Percentiles rank a stretch among this genome's conserved stretches.
These are phyloP conservation scores for Aspiorhynchus laticeps DNA, from an alignment of 2,113 vertebrate species.

Conservation along the genomic window DNA sequence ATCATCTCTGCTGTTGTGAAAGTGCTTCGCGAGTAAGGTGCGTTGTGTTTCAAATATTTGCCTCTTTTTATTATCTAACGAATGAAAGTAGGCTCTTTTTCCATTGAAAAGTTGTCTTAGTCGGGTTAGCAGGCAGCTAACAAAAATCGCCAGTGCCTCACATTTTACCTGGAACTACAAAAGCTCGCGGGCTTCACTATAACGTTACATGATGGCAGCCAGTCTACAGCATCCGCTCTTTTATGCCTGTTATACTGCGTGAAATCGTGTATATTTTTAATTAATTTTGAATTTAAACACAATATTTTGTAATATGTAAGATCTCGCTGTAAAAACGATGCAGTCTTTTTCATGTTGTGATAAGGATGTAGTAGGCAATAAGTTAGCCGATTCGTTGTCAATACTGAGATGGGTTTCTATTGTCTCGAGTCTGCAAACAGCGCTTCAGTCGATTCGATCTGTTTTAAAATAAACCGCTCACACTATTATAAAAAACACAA, in stretches of 20 bases:
- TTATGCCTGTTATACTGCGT: neutral
- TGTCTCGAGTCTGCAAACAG: neutral
- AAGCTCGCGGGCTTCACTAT: constrained; percentile 32
- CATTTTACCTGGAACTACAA: constrained; percentile 41
- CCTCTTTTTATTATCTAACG: neutral
- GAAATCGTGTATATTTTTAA: neutral
- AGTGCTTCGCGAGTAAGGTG: constrained; percentile 39
- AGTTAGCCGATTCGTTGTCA: neutral
- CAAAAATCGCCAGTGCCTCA: constrained; percentile 27
- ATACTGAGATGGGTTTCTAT: neutral
- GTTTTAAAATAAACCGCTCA: neutral
- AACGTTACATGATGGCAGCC: constrained; percentile 4
- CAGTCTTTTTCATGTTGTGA: neutral
- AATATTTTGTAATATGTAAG: neutral
- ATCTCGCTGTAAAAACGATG: neutral
- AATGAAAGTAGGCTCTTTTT: neutral
- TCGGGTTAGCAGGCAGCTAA: constrained; percentile 39
- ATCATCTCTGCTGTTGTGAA: neutral
- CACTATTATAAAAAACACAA: neutral
- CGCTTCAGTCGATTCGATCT: neutral
- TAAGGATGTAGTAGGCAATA: neutral
- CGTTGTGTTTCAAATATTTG: constrained; percentile 4
- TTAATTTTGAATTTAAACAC: neutral
- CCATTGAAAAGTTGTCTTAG: constrained; percentile 30
- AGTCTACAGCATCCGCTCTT: constrained; percentile 19